Percentiles rank a stretch among this genome's conserved stretches.
Evolutionary conservation across 2,888 invertebrate species (phyloP).

Genomic region (Pandemis corylana): DNA sequence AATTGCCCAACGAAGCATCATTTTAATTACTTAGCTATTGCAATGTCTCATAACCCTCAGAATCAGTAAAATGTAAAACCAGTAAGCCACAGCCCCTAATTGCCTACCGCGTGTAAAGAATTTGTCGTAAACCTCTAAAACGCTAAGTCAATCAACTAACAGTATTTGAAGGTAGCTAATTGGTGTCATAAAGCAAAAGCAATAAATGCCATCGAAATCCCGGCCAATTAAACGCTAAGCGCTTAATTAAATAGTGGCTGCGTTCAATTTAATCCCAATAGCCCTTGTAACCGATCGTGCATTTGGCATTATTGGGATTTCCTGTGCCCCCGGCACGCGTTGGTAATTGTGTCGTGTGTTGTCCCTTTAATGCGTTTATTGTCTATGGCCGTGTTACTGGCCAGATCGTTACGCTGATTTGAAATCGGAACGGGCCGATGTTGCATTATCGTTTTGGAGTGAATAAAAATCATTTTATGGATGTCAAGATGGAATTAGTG

Average conservation of each 20-base stretch:
- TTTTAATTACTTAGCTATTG: too few species aligned
- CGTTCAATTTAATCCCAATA: conserved; percentile 72
- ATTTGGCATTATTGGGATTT: conserved; percentile 69
- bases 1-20: too few species aligned
- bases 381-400: conserved; percentile 60
- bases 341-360: conserved; percentile 71
- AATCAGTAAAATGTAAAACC: neutral
- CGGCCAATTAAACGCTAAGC: conserved; percentile 63
- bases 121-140: conserved; percentile 33
- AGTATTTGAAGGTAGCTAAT: conserved; percentile 47
- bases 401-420: conserved; percentile 53
- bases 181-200: conserved; percentile 45
- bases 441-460: conserved; percentile 16
- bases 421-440: conserved; percentile 54
- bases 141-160: conserved; percentile 40
- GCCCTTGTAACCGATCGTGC: conserved; percentile 65
- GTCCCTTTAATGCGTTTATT: conserved; percentile 70
- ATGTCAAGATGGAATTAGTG: neutral
- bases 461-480: neutral
- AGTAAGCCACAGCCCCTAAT: neutral
- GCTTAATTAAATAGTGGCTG: conserved; percentile 67
- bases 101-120: conserved; percentile 13
- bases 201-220: conserved; percentile 51
- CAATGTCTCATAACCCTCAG: neutral
- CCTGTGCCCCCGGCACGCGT: conserved; percentile 65